Conservation (phyloP, 1,140 invertebrate genomes). For the Sarcophaga bullata region DNA sequence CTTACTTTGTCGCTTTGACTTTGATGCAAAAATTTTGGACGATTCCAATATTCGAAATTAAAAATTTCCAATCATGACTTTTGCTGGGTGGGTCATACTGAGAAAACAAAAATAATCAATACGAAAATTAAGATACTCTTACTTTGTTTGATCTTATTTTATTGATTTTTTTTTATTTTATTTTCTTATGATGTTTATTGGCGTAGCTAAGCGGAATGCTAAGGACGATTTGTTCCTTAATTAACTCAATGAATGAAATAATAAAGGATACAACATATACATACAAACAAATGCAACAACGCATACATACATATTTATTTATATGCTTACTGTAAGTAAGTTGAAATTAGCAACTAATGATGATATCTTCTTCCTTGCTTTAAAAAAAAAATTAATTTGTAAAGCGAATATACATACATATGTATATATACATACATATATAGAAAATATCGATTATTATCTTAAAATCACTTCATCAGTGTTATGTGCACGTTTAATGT, state of each 20-base stretch:
- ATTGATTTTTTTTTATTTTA: background rate
- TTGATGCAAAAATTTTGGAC: no score
- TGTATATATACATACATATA: background rate
- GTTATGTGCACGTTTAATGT: background rate
- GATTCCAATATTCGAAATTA: background rate
- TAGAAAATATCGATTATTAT: background rate
- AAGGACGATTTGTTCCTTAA: no score
- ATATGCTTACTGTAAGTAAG: no score
- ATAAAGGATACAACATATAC: no score
- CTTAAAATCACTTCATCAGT: slow-evolving; percentile 6
- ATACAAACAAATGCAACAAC: no score
- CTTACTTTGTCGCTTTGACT: slow-evolving; percentile 1
- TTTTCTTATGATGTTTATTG: background rate
- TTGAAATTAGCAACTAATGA: no score
- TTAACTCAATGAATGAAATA: no score
- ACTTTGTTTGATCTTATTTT: background rate
- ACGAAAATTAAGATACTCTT: background rate
- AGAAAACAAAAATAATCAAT: background rate
- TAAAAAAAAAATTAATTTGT: no score
- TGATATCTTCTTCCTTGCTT: no score
- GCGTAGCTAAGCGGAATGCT: no score
- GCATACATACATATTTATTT: no score
- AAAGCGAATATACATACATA: no score
- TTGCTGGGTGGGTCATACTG: background rate
- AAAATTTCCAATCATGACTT: background rate